Evolutionary conservation across 2,113 vertebrate species (phyloP), one percentile per base, ranked within the genome.

Genomic region (Barnardius zonarius): DNA sequence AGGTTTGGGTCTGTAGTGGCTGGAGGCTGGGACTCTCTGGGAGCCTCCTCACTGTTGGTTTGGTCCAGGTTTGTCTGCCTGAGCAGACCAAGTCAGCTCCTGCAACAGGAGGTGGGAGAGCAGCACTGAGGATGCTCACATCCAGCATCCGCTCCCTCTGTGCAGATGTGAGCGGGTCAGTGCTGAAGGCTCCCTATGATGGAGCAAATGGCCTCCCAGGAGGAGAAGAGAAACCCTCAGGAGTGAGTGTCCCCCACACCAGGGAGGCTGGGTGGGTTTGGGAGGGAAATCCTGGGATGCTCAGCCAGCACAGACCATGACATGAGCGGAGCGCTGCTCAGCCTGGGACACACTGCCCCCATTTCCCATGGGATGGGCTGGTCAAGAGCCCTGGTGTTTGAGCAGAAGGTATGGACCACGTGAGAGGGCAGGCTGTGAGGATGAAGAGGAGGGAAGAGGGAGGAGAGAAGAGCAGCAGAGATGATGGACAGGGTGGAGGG

Each of bases 171-270:
- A 39, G 52, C 1, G 1, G 37, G 13, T 73, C 70, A 18, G 8
- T 6, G 3, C 46, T 1, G 31, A 24, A 35, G 52, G 43, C 16
- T 61, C 49, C 49, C 61, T 20, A 23, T 1, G 22, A 24, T 14
- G 43, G 6, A 48, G 33, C 3, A 1, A 22, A 10, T 0, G 23
- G 6, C 52, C 30, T 55, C 27, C 64, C 61, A 6, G 78, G 7
- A 10, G 72, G 31, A 51, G 68, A 55, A 62, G 6, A 31, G 44
- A 37, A 48, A 6, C 5, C 54, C 51, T 43, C 22, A 1, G 5
- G 1, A 1, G 13, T 4, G 35, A 11, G 28, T 2, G 12, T 2
- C 8, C 63, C 22, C 66, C 30, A 3, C 3, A 20, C 8, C 35
- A 17, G 46, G 28, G 35, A n/a, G 43, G 30, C 12, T 31, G 18